A percentile compares a stretch with the other conserved stretches of the same genome.
Conservation (phyloP, 1,140 invertebrate genomes). For the Papilio aristodemus region DNA sequence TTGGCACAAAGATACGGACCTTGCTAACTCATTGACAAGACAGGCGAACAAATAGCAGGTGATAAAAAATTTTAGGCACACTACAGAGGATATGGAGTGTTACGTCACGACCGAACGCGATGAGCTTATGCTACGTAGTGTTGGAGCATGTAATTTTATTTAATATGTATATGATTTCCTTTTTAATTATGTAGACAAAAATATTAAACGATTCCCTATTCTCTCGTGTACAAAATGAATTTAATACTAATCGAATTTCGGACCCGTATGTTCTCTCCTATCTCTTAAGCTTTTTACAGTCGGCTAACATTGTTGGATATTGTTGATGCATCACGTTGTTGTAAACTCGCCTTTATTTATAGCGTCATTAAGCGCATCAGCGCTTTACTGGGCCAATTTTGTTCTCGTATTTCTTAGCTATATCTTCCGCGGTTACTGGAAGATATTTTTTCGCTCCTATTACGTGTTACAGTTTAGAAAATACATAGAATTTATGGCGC, state of each 20-base stretch:
- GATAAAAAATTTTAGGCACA: too few relatives aligned
- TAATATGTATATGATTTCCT: too few relatives aligned
- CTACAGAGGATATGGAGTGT: too few relatives aligned
- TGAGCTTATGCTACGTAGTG: too few relatives aligned
- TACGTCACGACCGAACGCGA: too few relatives aligned
- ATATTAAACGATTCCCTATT: not conserved
- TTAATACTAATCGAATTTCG: slow-evolving; percentile 8
- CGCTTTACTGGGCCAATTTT: slow-evolving; percentile 25
- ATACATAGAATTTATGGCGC: slow-evolving; percentile 14
- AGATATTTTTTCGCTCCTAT: slow-evolving; percentile 19
- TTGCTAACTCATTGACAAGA: too few relatives aligned
- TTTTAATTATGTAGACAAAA: not conserved
- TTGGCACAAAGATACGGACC: too few relatives aligned
- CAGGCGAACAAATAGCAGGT: too few relatives aligned
- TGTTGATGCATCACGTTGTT: slow-evolving; percentile 44
- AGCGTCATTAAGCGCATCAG: slow-evolving; percentile 37
- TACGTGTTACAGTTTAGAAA: slow-evolving; percentile 3
- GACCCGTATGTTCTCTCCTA: slow-evolving; percentile 39
- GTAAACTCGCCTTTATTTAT: slow-evolving; percentile 41
- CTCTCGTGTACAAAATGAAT: not conserved
- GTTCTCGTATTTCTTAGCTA: slow-evolving; percentile 26
- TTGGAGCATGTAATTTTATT: too few relatives aligned
- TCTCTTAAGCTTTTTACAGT: slow-evolving; percentile 52
- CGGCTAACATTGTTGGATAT: slow-evolving; percentile 43
- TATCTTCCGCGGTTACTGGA: slow-evolving; percentile 17